Evolutionary conservation across 2,113 vertebrate genomes (phyloP).

Genomic region (Phaethon lepturus): DNA sequence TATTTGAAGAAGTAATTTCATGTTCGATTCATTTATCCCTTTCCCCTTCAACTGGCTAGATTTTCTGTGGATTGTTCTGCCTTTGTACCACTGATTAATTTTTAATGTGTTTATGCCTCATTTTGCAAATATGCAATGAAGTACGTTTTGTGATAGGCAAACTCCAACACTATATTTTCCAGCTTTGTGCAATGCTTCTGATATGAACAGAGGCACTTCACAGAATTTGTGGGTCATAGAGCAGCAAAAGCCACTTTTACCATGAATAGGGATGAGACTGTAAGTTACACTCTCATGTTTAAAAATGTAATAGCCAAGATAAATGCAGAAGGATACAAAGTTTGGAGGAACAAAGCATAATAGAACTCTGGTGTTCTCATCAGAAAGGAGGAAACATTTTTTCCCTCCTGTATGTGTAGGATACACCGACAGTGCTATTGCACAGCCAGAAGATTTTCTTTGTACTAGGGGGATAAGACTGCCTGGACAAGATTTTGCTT

Average conservation of each 20-base stretch:
- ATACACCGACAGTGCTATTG: not conserved
- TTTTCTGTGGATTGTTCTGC: not conserved
- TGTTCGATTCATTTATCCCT: not conserved
- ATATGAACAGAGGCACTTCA: not conserved
- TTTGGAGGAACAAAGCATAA: conserved; percentile 14
- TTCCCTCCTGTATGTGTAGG: not conserved
- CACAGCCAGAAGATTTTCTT: not conserved
- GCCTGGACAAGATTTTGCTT: not conserved
- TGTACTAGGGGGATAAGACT: not conserved
- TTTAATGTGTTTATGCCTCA: not conserved
- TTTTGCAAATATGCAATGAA: not conserved
- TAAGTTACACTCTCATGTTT: not conserved
- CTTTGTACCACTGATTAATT: not conserved
- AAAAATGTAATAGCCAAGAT: conserved; percentile 26
- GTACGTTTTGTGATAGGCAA: not conserved
- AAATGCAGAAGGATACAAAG: not conserved
- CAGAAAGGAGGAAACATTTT: conserved; percentile 9
- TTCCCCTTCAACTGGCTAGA: not conserved
- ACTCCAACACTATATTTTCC: not conserved
- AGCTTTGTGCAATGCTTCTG: not conserved
- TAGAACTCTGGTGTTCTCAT: conserved; percentile 18
- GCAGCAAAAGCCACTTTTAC: not conserved
- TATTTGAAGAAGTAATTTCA: not conserved
- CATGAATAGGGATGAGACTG: not conserved
- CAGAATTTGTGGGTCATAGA: not conserved